Evolutionary conservation across 2,888 invertebrate genomes (phyloP).

Genomic region (Desoria tigrina): DNA sequence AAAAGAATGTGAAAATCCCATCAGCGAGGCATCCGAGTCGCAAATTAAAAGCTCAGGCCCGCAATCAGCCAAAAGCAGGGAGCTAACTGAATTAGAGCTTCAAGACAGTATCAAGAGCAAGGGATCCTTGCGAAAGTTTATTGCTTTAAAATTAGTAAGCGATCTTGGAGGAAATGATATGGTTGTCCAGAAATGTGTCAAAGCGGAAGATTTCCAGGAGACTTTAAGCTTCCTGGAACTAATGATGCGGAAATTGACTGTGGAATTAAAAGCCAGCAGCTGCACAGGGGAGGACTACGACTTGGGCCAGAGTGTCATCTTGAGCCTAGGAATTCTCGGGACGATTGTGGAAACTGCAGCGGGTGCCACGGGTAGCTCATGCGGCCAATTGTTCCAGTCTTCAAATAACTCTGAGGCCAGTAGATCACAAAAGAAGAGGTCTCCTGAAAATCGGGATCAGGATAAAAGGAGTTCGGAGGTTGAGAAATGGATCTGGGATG

Average conservation of each 20-base stretch:
- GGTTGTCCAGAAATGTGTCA: constrained; percentile 40
- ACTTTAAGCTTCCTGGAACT: constrained; percentile 43
- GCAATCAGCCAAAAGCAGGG: constrained; percentile 12
- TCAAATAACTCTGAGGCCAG: not conserved
- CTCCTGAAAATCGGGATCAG: constrained; percentile 1
- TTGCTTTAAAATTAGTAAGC: constrained; percentile 42
- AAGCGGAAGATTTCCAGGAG: constrained; percentile 30
- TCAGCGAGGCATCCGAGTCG: not conserved
- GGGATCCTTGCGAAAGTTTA: constrained; percentile 28
- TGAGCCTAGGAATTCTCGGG: constrained; percentile 41
- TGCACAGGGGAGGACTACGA: constrained; percentile 32
- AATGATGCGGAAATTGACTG: constrained; percentile 39
- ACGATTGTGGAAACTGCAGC: constrained; percentile 38
- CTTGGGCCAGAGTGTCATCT: constrained; percentile 37
- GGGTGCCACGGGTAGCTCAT: constrained; percentile 4
- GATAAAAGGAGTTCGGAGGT: not conserved
- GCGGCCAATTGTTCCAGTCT: not conserved
- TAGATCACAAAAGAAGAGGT: not conserved
- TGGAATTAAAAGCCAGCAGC: constrained; percentile 25
- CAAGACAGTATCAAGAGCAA: not conserved
- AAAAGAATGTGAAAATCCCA: constrained; percentile 1
- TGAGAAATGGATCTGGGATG: constrained; percentile 34
- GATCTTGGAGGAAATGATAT: constrained; percentile 41
- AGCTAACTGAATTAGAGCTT: constrained; percentile 14
- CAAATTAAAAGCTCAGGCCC: too few species aligned